Evolutionary conservation across 2,113 vertebrate species (phyloP), one percentile per base, ranked within the genome.

Genomic region (Triplophysa dalaica): DNA sequence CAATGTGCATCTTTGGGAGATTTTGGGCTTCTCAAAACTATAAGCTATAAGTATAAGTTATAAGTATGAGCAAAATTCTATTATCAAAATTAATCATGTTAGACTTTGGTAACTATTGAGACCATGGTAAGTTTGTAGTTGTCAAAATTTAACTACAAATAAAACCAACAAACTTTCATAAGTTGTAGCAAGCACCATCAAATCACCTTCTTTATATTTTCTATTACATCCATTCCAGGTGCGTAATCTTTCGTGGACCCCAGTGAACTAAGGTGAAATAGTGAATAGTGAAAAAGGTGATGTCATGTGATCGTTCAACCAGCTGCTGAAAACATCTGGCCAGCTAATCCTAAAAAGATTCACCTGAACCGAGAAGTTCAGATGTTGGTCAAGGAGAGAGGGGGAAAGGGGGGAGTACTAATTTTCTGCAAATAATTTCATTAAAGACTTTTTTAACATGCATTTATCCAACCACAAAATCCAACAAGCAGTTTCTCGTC

Each of bases 291-390:
- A 63, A 78, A 52, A 48, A 43, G 12, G 22, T 67, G 43, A 63
- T 33, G 64, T 48, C 41, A 79, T 48, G 67, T 72, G 74, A 43
- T 70, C 45, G 56, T 52, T 77, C 67, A 61, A 66, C 60, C 75
- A 74, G 69, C 62, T 54, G 14, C 68, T 63, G 41, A 52, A 77
- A 29, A 63, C 56, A 19, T 21, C 63, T 38, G 68, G 70, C 72
- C 50, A 48, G 19, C 22, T 61, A 48, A 75, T 56, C 58, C 70
- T 76, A 61, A 80, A 80, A 38, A 80, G 62, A 70, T 85, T 61
- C 66, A 82, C 52, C 69, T 81, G 54, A 81, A 61, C 70, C 87
- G 33, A 72, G 41, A 60, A 64, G 22, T 74, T 70, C 33, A 75
- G 38, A 22, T 4, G 21, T 64, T 19, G n/a, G n/a, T 54, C 61